Conservation (phyloP, 2,888 invertebrate genomes). For the Drosophila demipolita region DNA sequence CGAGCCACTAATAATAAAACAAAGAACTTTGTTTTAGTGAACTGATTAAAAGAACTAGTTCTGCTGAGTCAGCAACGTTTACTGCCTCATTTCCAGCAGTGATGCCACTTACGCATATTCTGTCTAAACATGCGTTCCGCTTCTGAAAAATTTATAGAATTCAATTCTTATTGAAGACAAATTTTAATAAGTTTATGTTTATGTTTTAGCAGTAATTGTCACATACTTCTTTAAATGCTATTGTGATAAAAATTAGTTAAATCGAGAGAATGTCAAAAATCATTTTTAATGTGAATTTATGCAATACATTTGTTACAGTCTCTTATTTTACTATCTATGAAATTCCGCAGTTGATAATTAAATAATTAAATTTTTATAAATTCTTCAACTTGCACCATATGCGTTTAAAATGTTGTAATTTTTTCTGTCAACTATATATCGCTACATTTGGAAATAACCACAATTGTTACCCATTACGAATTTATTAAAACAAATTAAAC, state of each 20-base stretch:
- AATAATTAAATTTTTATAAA: background rate
- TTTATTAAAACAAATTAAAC: background rate
- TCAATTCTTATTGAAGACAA: background rate
- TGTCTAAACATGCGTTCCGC: background rate
- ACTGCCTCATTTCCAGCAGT: conserved; percentile 7
- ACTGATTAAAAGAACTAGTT: conserved; percentile 4
- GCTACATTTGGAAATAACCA: background rate
- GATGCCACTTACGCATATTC: background rate
- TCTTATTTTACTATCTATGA: background rate
- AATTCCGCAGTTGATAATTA: background rate
- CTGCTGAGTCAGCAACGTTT: background rate
- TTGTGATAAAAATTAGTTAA: background rate
- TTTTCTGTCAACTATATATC: background rate
- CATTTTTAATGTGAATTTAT: background rate
- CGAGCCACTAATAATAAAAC: conserved; percentile 3
- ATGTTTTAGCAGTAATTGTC: too few species aligned
- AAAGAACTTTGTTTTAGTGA: conserved; percentile 12
- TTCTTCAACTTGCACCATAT: background rate
- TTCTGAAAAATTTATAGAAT: background rate
- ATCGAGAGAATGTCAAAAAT: background rate
- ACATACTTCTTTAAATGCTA: background rate
- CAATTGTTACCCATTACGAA: background rate
- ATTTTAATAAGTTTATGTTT: background rate
- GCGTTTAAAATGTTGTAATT: background rate
- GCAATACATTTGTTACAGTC: background rate